A percentile compares a stretch with the other conserved stretches of the same genome.
Evolutionary conservation across 2,797 vertebrate species (phyloP).

Genomic region (Crenichthys baileyi): DNA sequence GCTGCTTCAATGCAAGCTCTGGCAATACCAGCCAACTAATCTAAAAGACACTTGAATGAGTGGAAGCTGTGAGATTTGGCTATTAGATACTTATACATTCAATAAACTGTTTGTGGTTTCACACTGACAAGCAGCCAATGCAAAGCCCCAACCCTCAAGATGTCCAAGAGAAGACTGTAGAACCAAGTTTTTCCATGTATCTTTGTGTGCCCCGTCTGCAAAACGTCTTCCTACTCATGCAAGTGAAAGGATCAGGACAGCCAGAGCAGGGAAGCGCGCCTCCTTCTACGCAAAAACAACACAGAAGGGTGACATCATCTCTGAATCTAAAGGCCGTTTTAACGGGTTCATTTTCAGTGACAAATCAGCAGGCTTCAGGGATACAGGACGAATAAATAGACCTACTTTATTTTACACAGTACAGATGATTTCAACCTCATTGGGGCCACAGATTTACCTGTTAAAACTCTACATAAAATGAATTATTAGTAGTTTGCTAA

Average conservation of each 20-base stretch:
- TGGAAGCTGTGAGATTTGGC: constrained; percentile 13
- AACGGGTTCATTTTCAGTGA: constrained; percentile 36
- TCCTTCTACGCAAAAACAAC: constrained; percentile 49
- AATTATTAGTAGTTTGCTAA: background rate
- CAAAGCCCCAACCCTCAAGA: constrained; percentile 55
- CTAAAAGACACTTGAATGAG: constrained; percentile 26
- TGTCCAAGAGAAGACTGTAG: constrained; percentile 52
- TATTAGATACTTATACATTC: constrained; percentile 32
- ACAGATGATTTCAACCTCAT: background rate
- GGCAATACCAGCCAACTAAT: constrained; percentile 37
- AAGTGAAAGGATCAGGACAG: constrained; percentile 58
- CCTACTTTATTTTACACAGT: background rate
- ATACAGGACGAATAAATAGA: constrained; percentile 5
- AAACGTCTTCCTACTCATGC: constrained; percentile 65
- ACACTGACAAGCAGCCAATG: constrained; percentile 2
- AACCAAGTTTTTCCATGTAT: constrained; percentile 18
- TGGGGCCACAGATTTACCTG: background rate
- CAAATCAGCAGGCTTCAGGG: constrained; percentile 30
- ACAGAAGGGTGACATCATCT: constrained; percentile 72
- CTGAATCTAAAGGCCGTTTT: constrained; percentile 33
- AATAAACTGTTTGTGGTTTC: constrained; percentile 43
- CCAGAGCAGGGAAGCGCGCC: constrained; percentile 35
- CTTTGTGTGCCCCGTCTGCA: constrained; percentile 64
- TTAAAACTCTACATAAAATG: background rate
- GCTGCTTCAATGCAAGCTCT: constrained; percentile 41